phyloP scores from a whole-genome alignment of 2,888 invertebrate genomes.

The Stenodera caucasica region DNA sequence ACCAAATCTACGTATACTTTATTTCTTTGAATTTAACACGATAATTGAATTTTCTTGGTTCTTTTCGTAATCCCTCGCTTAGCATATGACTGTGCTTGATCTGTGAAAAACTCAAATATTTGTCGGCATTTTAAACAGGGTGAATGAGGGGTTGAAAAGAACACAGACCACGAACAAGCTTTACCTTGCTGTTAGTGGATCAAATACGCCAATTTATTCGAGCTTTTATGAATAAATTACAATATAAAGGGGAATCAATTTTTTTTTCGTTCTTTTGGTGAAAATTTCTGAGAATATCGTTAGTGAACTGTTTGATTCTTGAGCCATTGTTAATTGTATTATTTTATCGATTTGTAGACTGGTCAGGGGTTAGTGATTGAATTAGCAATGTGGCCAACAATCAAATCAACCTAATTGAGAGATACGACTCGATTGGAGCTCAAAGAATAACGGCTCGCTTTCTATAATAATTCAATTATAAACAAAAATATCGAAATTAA shows the following conservation, averaged over 20 bases:
- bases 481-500: neutral
- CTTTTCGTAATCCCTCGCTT: conserved; percentile 42
- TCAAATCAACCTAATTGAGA: conserved; percentile 47
- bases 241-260: conserved; percentile 29
- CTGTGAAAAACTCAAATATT: conserved; percentile 48
- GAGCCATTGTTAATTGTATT: conserved; percentile 36
- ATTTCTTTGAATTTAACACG: conserved; percentile 10
- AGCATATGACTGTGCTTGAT: conserved; percentile 49
- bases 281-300: conserved; percentile 17
- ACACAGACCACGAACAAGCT: conserved; percentile 31
- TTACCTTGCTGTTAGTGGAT: conserved; percentile 42
- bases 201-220: conserved; percentile 49
- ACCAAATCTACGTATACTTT: too few relatives aligned
- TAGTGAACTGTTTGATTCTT: conserved; percentile 31
- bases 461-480: neutral
- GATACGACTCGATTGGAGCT: conserved; percentile 29
- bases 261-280: conserved; percentile 24
- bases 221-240: conserved; percentile 49
- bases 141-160: conserved; percentile 36
- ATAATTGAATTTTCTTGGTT: conserved; percentile 21
- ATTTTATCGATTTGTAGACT: conserved; percentile 37
- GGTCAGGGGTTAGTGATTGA: conserved; percentile 35
- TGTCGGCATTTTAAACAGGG: conserved; percentile 49
- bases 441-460: neutral
- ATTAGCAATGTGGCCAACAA: conserved; percentile 41